phyloP scores from a whole-genome alignment of 2,113 vertebrate species.

The Brachypteracias leptosomus region DNA sequence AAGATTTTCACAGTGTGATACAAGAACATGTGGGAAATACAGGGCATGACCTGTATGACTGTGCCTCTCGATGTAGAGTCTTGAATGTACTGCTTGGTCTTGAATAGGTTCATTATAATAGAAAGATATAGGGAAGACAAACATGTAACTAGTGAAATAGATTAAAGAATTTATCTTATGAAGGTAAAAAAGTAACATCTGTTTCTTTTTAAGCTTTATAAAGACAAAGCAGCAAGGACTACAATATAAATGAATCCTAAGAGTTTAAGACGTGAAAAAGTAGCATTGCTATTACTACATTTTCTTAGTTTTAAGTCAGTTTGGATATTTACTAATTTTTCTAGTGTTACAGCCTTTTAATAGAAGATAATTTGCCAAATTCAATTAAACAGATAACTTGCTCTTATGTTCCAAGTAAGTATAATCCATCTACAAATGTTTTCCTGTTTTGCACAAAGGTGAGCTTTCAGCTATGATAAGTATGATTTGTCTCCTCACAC shows the following conservation, averaged over 20 bases:
- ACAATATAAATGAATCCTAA: neutral
- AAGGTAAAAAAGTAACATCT: neutral
- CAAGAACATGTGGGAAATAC: neutral
- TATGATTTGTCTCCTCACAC: neutral
- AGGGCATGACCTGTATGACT: neutral
- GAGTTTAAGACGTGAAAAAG: neutral
- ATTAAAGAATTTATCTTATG: neutral
- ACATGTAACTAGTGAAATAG: neutral
- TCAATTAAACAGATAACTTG: neutral
- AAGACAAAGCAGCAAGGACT: neutral
- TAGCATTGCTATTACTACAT: neutral
- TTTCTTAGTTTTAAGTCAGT: neutral
- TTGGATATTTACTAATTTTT: neutral
- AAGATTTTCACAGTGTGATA: neutral
- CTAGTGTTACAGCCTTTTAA: neutral
- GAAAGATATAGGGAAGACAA: neutral
- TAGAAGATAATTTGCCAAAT: neutral
- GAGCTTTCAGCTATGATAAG: neutral
- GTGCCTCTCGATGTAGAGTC: accelerated
- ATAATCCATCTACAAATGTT: neutral
- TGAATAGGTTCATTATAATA: neutral
- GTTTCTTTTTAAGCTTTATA: neutral
- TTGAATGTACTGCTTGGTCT: neutral
- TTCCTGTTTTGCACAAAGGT: neutral
- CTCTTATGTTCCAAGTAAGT: neutral